A percentile compares a stretch with the other conserved stretches of the same genome.
phyloP scores from a whole-genome alignment of 2,797 vertebrate genomes.

The Anabacerthia variegaticeps region DNA sequence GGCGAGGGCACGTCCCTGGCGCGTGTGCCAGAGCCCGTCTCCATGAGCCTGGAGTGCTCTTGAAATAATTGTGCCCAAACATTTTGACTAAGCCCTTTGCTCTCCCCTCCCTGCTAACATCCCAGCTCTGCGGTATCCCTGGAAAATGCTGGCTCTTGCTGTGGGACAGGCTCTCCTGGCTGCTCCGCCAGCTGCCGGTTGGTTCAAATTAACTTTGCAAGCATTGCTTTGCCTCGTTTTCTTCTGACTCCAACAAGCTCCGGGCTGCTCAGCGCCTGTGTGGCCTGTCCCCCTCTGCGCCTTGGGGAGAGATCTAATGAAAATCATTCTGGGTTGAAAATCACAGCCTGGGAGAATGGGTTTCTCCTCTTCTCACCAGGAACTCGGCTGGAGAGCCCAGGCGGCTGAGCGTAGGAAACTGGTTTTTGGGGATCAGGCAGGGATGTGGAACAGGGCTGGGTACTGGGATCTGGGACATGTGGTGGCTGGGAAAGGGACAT shows the following conservation, averaged over 20 bases:
- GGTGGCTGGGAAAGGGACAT: neutral
- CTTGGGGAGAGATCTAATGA: conserved; percentile 15
- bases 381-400: neutral
- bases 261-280: conserved; percentile 22
- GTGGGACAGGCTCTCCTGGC: conserved; percentile 21
- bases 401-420: neutral
- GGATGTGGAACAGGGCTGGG: neutral
- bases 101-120: neutral
- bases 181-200: neutral
- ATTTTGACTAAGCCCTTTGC: neutral
- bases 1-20: rapidly evolving
- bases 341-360: neutral
- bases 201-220: conserved; percentile 47
- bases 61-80: neutral
- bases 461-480: neutral
- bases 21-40: neutral
- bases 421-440: neutral
- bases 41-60: neutral
- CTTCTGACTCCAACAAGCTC: conserved; percentile 31
- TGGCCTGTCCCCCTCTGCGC: neutral
- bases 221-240: neutral
- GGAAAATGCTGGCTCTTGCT: neutral
- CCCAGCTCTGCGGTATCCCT: neutral
- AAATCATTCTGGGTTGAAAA: conserved; percentile 24
- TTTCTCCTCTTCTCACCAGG: conserved; percentile 19